A percentile compares a stretch with the other conserved stretches of the same genome.
Conservation (phyloP, 2,888 invertebrate genomes). For the Callyntrura guangdongensis region DNA sequence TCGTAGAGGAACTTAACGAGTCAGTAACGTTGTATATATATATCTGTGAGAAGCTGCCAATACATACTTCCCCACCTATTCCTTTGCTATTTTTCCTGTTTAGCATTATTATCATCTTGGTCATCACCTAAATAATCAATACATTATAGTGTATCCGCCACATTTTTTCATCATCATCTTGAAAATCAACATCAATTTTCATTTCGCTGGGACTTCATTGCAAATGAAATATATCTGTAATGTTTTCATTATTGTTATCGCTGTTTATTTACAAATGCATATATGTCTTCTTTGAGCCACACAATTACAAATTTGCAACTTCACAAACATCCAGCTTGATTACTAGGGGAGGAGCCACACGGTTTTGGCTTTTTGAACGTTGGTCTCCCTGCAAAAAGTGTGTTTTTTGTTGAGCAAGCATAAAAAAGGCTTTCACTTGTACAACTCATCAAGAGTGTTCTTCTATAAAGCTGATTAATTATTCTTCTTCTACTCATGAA, state of each 20-base stretch:
- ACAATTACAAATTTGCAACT: slow-evolving; percentile 25
- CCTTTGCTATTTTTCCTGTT: background rate
- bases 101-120: background rate
- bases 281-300: background rate
- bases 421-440: slow-evolving; percentile 57
- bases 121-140: slow-evolving; percentile 4
- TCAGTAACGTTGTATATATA: too few species aligned
- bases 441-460: slow-evolving; percentile 38
- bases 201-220: background rate
- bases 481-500: slow-evolving; percentile 38
- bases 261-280: background rate
- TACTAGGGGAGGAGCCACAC: slow-evolving; percentile 37
- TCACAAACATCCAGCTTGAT: slow-evolving; percentile 61
- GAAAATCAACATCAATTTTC: slow-evolving; percentile 26
- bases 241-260: slow-evolving; percentile 49
- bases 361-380: background rate
- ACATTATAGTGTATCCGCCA: background rate
- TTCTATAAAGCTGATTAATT: slow-evolving; percentile 63
- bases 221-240: background rate
- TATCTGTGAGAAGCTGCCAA: too few species aligned
- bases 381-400: slow-evolving; percentile 2
- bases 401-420: slow-evolving; percentile 11
- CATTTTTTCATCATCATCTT: slow-evolving; percentile 2
- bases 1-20: too few species aligned
- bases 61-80: too few species aligned